Percentiles rank a stretch among this genome's conserved stretches.
Conservation (phyloP, 2,113 vertebrate species). For the Melanocharis versteri region DNA sequence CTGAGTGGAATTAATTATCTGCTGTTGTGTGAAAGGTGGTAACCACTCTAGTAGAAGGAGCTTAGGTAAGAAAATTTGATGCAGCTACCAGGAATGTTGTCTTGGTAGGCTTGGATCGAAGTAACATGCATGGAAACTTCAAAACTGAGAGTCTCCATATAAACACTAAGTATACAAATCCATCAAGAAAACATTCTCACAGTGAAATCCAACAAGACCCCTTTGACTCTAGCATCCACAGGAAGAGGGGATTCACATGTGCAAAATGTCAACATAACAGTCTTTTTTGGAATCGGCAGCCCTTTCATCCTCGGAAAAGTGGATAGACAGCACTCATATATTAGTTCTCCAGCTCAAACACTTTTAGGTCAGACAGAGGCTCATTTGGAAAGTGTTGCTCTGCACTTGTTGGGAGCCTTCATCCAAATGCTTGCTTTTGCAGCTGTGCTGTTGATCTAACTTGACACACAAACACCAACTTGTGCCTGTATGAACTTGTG, state of each 20-base stretch:
- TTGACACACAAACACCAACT: background rate
- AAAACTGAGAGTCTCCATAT: background rate
- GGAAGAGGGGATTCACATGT: background rate
- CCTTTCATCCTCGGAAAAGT: background rate
- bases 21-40: background rate
- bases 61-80: background rate
- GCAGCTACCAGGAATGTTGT: background rate
- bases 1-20: background rate
- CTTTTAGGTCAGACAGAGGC: background rate
- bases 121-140: background rate
- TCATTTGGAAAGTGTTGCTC: background rate
- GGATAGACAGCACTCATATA: background rate
- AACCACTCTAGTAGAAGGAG: background rate
- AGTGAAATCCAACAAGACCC: background rate
- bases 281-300: background rate
- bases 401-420: background rate
- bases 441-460: background rate
- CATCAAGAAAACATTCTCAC: background rate
- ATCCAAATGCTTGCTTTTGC: background rate
- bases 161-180: background rate
- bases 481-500: background rate
- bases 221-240: background rate
- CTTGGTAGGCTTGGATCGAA: background rate
- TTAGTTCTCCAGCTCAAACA: background rate
- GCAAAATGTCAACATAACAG: background rate